Conservation (phyloP, 2,797 vertebrate species). For the Pempheris klunzingeri region DNA sequence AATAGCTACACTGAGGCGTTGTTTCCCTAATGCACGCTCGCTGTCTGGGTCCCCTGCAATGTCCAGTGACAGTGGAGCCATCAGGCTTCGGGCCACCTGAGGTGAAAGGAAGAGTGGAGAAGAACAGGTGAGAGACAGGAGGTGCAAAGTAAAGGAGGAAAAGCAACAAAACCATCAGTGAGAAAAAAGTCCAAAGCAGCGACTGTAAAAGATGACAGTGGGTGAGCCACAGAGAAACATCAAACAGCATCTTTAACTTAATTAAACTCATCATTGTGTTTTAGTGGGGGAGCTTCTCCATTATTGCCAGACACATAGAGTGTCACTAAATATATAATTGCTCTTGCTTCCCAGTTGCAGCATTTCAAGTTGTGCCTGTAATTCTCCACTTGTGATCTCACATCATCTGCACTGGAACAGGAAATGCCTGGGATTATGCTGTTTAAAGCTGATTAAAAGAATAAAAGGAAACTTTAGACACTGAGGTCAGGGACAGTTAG, state of each 20-base stretch:
- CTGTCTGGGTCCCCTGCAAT: constrained; percentile 96
- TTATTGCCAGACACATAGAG: constrained; percentile 71
- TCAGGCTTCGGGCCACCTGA: constrained; percentile 92
- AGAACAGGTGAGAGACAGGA: constrained; percentile 13
- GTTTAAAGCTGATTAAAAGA: constrained; percentile 62
- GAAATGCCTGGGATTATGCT: constrained; percentile 44
- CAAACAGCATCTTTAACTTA: constrained; percentile 80
- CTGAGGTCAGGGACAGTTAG: constrained; percentile 29
- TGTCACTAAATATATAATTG: constrained; percentile 79
- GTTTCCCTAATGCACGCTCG: constrained; percentile 91
- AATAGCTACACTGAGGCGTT: constrained; percentile 94
- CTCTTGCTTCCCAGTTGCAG: constrained; percentile 74
- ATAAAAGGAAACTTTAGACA: constrained; percentile 54
- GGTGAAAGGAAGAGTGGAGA: constrained; percentile 25
- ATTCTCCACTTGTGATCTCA: constrained; percentile 58
- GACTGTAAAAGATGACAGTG: constrained; percentile 63
- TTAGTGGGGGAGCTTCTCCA: constrained; percentile 59
- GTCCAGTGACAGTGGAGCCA: constrained; percentile 92
- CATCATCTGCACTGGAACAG: constrained; percentile 47
- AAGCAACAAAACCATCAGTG: constrained; percentile 21
- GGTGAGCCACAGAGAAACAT: constrained; percentile 67
- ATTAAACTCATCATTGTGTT: constrained; percentile 74
- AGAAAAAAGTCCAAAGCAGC: constrained; percentile 33
- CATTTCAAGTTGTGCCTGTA: constrained; percentile 64
- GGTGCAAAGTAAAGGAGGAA: background rate